These are phyloP conservation scores for Ophraella communa DNA, from an alignment of 2,888 invertebrate genomes.

Conservation along the genomic window DNA sequence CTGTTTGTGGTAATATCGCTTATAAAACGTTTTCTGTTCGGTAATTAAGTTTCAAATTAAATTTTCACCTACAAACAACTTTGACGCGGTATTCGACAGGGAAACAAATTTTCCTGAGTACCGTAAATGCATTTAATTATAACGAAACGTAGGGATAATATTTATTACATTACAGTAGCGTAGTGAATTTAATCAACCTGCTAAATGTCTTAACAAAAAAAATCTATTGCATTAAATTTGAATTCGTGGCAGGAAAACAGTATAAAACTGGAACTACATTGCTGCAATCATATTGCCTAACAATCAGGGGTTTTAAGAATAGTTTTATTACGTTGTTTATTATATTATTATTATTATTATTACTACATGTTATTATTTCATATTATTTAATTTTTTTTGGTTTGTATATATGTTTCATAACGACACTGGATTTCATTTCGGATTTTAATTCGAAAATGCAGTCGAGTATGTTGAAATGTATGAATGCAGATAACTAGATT, in stretches of 20 bases:
- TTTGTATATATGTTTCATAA: too few relatives aligned
- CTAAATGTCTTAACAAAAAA: not conserved
- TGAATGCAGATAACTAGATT: constrained; percentile 27
- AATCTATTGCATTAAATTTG: too few relatives aligned
- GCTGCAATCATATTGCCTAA: too few relatives aligned
- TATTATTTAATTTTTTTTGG: too few relatives aligned
- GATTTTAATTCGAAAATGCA: not conserved
- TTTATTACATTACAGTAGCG: not conserved
- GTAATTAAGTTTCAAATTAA: not conserved
- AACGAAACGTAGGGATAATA: not conserved
- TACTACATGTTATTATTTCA: too few relatives aligned
- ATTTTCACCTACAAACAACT: not conserved
- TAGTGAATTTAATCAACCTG: not conserved
- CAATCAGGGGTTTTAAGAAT: too few relatives aligned
- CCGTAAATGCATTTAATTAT: not conserved
- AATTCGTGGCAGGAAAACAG: too few relatives aligned
- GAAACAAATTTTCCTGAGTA: not conserved
- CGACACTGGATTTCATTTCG: not conserved
- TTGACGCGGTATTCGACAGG: not conserved
- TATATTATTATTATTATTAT: too few relatives aligned
- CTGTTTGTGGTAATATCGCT: not conserved
- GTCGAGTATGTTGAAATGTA: constrained; percentile 22
- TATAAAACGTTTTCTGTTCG: not conserved
- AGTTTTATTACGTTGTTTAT: too few relatives aligned
- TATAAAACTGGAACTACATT: too few relatives aligned